Evolutionary conservation across 2,888 invertebrate species (phyloP), one percentile per base, ranked within the genome.

Genomic region (Diabrotica balteata): DNA sequence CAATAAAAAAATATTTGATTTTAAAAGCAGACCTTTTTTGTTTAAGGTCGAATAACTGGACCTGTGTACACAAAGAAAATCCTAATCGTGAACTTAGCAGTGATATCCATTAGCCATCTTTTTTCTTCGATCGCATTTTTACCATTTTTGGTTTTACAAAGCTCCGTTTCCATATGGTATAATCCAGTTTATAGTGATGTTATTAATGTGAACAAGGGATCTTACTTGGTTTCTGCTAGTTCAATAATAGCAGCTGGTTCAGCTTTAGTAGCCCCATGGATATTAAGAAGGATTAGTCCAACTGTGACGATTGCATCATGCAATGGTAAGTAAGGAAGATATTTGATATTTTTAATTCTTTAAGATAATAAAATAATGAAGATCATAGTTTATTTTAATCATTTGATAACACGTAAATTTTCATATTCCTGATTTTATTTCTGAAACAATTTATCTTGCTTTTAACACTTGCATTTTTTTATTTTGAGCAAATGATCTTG

Each of bases 121-220:
- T 85, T 90, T 9, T 87, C 88, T 68, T 89, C 91, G 1, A 88
- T 90, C 6, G 90, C 90, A 0, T 86, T 89, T 11, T 82, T 90
- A 42, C 91, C 91, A 9, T 86, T 88, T 69, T 80, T 88, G 66
- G 87, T 88, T 1, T 82, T 89, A 11, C 88, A 88, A 76, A 86
- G 87, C 32, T 86, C 83, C 47, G 85, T 83, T 72, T 86, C 83
- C 58, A 83, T 80, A 51, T 88, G 82, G 88, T 85, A 75, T 70
- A 83, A 73, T 80, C 85, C 79, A 66, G 78, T 67, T 0, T 5
- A 32, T 5, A 71, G 60, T 43, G 70, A 72, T 46, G 42, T 69
- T 7, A 69, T 71, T 11, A 74, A 76, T 63, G 74, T 78, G 47
- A 75, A 74, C 67, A 70, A 78, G 22, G 92, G 92, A 0, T 89